These are phyloP conservation scores for Dynastes tityus DNA, from an alignment of 2,888 invertebrate genomes.

Conservation along the genomic window DNA sequence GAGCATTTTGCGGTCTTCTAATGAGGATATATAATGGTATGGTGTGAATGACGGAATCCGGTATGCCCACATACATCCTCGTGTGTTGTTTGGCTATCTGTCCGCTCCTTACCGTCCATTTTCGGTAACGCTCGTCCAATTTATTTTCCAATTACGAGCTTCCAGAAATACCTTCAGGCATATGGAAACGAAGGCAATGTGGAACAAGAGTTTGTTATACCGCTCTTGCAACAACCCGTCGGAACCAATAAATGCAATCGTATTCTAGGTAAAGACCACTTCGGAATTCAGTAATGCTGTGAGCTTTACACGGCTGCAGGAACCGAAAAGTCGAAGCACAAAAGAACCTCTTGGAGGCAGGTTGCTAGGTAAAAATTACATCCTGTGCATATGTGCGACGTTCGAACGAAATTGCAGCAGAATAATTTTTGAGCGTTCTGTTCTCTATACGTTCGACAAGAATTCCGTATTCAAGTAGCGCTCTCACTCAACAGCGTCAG, in stretches of 20 bases:
- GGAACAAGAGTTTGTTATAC: constrained; percentile 25
- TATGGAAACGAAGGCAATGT: constrained; percentile 10
- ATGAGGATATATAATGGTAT: too few species aligned
- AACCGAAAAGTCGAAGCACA: constrained; percentile 2
- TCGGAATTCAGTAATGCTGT: constrained; percentile 33
- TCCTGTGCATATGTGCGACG: background rate
- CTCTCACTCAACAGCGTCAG: background rate
- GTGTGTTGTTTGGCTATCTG: background rate
- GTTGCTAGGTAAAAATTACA: constrained; percentile 35
- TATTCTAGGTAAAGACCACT: constrained; percentile 35
- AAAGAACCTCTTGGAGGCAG: constrained; percentile 13
- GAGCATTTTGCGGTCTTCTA: too few species aligned
- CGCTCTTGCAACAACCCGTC: constrained; percentile 16
- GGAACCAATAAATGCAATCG: constrained; percentile 30
- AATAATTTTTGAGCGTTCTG: constrained; percentile 17
- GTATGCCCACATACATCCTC: background rate
- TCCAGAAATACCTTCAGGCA: background rate
- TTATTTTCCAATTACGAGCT: constrained; percentile 30
- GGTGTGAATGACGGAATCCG: background rate
- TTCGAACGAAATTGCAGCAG: constrained; percentile 9
- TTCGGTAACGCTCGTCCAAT: constrained; percentile 19
- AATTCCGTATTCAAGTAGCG: background rate
- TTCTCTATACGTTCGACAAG: background rate
- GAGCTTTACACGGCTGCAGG: background rate
- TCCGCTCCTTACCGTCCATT: background rate